phyloP scores from a whole-genome alignment of 92 coral and sea anemone genomes.

The Paragorgia papillata region DNA sequence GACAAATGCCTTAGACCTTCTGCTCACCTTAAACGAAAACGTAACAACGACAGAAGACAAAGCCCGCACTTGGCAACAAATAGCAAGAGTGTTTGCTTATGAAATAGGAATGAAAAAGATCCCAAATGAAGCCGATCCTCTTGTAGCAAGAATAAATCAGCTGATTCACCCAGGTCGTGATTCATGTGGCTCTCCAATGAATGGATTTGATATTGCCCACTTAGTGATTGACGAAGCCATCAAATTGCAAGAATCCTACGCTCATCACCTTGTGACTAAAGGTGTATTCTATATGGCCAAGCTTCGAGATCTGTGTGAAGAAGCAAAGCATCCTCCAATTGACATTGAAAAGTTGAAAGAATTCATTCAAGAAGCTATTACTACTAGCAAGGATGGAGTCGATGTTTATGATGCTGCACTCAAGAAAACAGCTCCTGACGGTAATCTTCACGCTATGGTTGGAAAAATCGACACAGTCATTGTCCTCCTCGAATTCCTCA shows the following conservation, averaged over 20 bases:
- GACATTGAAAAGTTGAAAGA: conserved; percentile 8
- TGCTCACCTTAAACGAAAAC: conserved; percentile 47
- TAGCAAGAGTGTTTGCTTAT: conserved; percentile 67
- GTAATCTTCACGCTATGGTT: conserved; percentile 55
- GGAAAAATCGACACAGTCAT: conserved; percentile 62
- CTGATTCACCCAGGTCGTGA: conserved; percentile 9
- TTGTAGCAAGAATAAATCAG: conserved; percentile 22
- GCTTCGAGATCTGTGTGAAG: conserved; percentile 50
- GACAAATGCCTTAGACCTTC: conserved; percentile 49
- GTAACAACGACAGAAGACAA: conserved; percentile 50
- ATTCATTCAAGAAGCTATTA: conserved; percentile 27
- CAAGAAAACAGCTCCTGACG: conserved; percentile 1
- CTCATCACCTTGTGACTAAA: conserved; percentile 58
- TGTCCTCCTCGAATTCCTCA: conserved; percentile 59
- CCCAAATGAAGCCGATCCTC: conserved; percentile 4
- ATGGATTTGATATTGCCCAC: conserved; percentile 68
- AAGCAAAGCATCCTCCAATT: conserved; percentile 3
- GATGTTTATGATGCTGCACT: conserved; percentile 58
- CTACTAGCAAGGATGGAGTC: conserved; percentile 44
- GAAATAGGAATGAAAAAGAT: conserved; percentile 54
- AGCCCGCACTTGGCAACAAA: conserved; percentile 61
- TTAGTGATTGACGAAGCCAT: conserved; percentile 61
- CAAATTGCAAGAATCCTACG: conserved; percentile 46
- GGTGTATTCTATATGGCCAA: conserved; percentile 43
- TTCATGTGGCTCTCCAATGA: conserved; percentile 29